Evolutionary conservation across 1,140 invertebrate genomes (phyloP).

Genomic region (Platyscapa corneri): DNA sequence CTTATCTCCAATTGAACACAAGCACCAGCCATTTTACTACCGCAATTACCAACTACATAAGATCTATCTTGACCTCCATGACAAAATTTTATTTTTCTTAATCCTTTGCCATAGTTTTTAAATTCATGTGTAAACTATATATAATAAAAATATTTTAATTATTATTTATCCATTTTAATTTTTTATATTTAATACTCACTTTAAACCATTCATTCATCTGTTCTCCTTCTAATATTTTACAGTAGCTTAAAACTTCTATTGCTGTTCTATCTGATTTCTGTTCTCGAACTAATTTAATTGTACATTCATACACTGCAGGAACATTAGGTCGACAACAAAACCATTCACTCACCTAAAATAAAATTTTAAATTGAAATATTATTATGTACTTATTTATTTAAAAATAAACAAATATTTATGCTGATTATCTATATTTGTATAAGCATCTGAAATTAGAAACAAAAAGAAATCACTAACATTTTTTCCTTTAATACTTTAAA

Average conservation of each 20-base stretch:
- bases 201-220: constrained; percentile 66
- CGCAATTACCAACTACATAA: constrained; percentile 81
- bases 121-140: constrained; percentile 64
- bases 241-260: constrained; percentile 59
- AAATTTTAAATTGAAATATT: constrained; percentile 1
- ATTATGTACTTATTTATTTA: too few relatives aligned
- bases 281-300: constrained; percentile 54
- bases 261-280: constrained; percentile 48
- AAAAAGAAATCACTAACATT: too few relatives aligned
- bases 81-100: constrained; percentile 63
- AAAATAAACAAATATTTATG: too few relatives aligned
- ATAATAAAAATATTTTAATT: constrained; percentile 26
- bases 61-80: constrained; percentile 75
- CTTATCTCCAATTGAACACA: constrained; percentile 69
- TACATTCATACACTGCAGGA: constrained; percentile 62
- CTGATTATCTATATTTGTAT: too few relatives aligned
- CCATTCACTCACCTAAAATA: constrained; percentile 67
- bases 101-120: constrained; percentile 64
- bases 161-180: background rate
- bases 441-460: too few relatives aligned
- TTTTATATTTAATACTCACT: constrained; percentile 55
- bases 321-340: constrained; percentile 66
- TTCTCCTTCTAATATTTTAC: constrained; percentile 57
- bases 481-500: background rate
- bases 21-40: constrained; percentile 80